Conservation (phyloP, 2,113 vertebrate genomes). For the Peromyscus californicus region DNA sequence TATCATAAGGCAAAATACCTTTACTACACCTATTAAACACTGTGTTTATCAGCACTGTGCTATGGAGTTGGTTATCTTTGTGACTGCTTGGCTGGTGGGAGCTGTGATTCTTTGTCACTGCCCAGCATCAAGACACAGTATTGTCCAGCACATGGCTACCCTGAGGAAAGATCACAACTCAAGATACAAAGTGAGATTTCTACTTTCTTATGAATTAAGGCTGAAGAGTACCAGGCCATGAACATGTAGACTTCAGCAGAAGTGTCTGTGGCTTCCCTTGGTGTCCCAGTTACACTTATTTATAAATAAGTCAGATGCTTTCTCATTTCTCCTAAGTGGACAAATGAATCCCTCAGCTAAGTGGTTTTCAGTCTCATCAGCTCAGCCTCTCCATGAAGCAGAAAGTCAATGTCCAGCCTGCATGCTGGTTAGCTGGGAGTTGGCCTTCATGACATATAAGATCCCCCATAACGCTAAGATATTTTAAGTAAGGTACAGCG, state of each 20-base stretch:
- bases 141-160: too few species aligned
- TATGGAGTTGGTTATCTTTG: neutral
- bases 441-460: neutral
- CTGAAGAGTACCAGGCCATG: neutral
- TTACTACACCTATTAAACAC: neutral
- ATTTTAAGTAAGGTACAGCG: neutral
- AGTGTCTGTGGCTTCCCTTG: neutral
- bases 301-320: neutral
- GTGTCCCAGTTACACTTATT: neutral
- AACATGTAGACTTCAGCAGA: neutral
- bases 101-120: neutral
- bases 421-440: neutral
- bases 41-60: neutral
- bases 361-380: neutral
- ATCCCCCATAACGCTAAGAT: neutral
- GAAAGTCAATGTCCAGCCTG: neutral
- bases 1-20: neutral
- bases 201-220: neutral
- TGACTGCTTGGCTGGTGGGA: neutral
- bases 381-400: neutral
- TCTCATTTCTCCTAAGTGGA: neutral
- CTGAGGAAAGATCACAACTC: neutral
- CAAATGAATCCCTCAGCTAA: neutral
- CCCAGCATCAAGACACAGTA: neutral
- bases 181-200: neutral